A percentile compares a stretch with the other conserved stretches of the same genome.
Conservation (phyloP, 2,888 invertebrate species). For the Melinopterus prodromus region DNA sequence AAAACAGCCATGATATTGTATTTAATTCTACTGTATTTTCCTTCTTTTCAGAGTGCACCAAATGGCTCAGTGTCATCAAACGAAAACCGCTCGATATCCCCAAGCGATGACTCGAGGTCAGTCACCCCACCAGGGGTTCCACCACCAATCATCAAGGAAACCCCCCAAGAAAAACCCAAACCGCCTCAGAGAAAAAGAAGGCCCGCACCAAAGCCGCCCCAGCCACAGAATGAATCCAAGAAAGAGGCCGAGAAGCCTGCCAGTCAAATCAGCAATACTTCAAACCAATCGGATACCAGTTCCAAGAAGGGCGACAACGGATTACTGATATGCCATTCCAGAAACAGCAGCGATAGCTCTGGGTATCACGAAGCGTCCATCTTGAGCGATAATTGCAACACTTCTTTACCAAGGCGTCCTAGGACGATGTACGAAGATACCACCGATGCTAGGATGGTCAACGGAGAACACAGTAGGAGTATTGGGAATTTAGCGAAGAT, state of each 20-base stretch:
- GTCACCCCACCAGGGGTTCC: constrained; percentile 57
- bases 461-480: constrained; percentile 50
- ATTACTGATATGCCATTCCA: constrained; percentile 70
- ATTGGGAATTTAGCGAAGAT: constrained; percentile 57
- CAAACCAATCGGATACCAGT: constrained; percentile 34
- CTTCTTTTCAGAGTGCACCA: constrained; percentile 54
- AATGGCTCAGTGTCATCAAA: constrained; percentile 57
- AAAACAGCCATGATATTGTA: not conserved
- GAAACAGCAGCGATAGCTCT: constrained; percentile 77
- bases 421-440: constrained; percentile 50
- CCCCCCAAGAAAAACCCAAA: constrained; percentile 59
- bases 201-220: constrained; percentile 68
- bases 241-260: constrained; percentile 44
- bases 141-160: constrained; percentile 48
- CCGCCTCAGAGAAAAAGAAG: constrained; percentile 65
- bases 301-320: constrained; percentile 49
- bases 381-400: constrained; percentile 66
- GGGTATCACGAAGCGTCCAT: constrained; percentile 77
- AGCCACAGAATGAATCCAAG: constrained; percentile 31
- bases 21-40: not conserved
- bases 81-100: constrained; percentile 63
- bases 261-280: constrained; percentile 43
- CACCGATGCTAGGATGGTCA: constrained; percentile 41
- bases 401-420: constrained; percentile 56
- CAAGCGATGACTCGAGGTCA: constrained; percentile 66